These are phyloP conservation scores for Drosophila kurseongensis DNA, from an alignment of 1,140 invertebrate genomes.

Conservation along the genomic window DNA sequence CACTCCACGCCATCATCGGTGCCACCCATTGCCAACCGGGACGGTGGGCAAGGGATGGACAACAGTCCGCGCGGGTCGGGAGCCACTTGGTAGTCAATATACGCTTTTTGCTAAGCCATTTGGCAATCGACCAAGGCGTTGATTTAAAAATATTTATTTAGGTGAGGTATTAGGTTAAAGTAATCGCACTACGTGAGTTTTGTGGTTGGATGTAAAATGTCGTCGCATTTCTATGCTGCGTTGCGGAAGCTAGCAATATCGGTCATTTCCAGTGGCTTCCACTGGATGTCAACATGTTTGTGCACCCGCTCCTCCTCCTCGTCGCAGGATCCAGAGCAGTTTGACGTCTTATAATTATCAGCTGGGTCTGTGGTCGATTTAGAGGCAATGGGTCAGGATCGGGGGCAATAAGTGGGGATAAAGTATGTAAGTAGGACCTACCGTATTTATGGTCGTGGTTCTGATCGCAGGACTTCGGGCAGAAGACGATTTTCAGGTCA, in stretches of 20 bases:
- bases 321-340: constrained; percentile 41
- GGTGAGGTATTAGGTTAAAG: constrained; percentile 9
- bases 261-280: constrained; percentile 50
- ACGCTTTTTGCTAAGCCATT: not conserved
- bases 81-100: not conserved
- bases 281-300: constrained; percentile 59
- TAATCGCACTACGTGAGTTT: constrained; percentile 8
- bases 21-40: not conserved
- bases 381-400: not conserved
- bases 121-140: not conserved
- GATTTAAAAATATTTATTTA: constrained; percentile 13
- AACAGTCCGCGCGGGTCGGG: not conserved
- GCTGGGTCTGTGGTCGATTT: constrained; percentile 55
- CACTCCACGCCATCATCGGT: not conserved
- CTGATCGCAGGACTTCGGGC: constrained; percentile 61
- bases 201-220: constrained; percentile 2
- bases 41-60: not conserved
- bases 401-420: no score
- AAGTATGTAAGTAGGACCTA: constrained; percentile 14
- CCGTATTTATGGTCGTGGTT: constrained; percentile 73
- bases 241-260: constrained; percentile 62
- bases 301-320: constrained; percentile 30
- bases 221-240: not conserved
- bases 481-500: constrained; percentile 70
- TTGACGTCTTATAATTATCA: constrained; percentile 70